phyloP scores from a whole-genome alignment of 1,140 invertebrate species.

The Drosophila orosa region DNA sequence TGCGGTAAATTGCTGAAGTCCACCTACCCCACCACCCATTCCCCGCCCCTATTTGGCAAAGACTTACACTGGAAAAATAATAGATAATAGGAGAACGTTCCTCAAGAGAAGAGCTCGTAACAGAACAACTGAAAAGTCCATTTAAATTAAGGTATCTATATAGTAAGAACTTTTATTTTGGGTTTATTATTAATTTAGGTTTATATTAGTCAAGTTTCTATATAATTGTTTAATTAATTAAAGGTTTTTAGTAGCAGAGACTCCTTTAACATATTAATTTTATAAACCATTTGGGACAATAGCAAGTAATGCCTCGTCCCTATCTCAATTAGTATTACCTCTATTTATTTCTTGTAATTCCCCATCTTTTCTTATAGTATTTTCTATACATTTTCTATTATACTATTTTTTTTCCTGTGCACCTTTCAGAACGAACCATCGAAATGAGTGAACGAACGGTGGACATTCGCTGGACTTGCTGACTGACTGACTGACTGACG shows the following conservation, averaged over 20 bases:
- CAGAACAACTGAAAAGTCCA: too few species aligned
- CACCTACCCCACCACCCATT: neutral
- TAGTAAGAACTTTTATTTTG: neutral
- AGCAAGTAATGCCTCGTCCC: neutral
- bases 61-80: neutral
- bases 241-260: neutral
- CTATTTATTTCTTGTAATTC: neutral
- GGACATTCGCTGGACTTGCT: constrained; percentile 38
- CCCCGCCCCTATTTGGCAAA: neutral
- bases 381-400: neutral
- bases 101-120: neutral
- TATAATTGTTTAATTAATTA: neutral
- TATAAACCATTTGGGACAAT: neutral
- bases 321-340: neutral
- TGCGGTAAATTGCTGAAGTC: constrained; percentile 31
- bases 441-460: constrained; percentile 51
- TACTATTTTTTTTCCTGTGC: neutral
- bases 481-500: constrained; percentile 31
- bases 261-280: neutral
- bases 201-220: neutral
- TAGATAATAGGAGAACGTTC: too few species aligned
- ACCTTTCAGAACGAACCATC: constrained; percentile 28
- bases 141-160: too few species aligned
- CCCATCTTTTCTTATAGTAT: neutral
- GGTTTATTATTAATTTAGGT: neutral